Base-by-base conservation (phyloP, 2,113 vertebrate species). In the Cepphus grylle region DNA sequence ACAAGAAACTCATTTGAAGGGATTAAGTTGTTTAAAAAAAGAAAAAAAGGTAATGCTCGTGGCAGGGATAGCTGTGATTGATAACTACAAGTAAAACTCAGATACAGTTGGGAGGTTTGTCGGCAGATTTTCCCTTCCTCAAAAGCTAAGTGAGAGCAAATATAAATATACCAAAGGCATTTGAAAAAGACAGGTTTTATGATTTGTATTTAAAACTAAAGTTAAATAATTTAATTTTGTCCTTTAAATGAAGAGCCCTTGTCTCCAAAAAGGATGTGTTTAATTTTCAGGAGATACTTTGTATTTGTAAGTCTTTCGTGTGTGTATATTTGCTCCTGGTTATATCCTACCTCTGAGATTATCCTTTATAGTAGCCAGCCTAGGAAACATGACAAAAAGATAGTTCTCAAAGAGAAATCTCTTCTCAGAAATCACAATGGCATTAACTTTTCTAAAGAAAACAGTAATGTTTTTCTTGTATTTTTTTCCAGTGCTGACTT, bases 211-310 rank as follows among this genome's bases (percentile, higher is more conserved):
- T 50, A 67, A 78, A 40, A 43, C 12, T 43, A 1, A 65, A 34
- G 45, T 53, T 32, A 88, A 80, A 50, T 34, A 1, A 36, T 47
- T 76, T 65, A 1, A n/a, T 72, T 78, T 53, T 40, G 7, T 19
- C 18, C 58, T 43, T 71, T 53, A 59, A 55, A 42, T 38, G 14
- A 65, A 40, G 53, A 56, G 49, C 34, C 67, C 23, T 73, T 42
- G 6, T 61, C 52, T 72, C 58, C 32, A 52, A 22, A 22, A 42
- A 40, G 20, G 14, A 36, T 5, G 3, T 1, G 0, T 3, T 59
- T 55, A 1, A 55, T 85, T 78, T 93, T 45, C 45, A 81, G n/a
- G 17, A 47, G 38, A 25, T 6, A 42, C 1, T 22, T 79, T 11
- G 6, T 43, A 26, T 32, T 84, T 86, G 78, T 18, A 70, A 36